Base-by-base conservation (phyloP, 2,797 vertebrate genomes). In the Setipinna tenuifilis region DNA sequence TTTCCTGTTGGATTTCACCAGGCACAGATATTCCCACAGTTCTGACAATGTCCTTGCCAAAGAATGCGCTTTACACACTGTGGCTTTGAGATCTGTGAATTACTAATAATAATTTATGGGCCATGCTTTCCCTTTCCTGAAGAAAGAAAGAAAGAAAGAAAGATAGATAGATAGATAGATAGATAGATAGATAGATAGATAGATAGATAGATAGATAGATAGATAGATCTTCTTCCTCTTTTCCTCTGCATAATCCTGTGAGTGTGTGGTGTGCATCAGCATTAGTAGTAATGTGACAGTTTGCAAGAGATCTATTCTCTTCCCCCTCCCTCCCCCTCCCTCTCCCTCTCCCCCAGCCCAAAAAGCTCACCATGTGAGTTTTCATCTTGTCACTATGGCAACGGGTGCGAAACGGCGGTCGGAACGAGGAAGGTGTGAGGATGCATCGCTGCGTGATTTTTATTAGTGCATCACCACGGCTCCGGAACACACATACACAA, bases 351-450 rank as follows among this genome's bases (percentile, higher is more conserved):
- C 97, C 95, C 93, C 95, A 96, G 96, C 93, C 94, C 94, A 95
- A 97, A 98, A 96, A 78, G 71, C 71, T 78, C 35, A 3, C 96
- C 96, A 96, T 96, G 96, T 97, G 97, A 98, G 97, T 98, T 98
- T 98, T 97, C 71, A 97, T 97, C 96, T 97, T 95, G 97, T 98
- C 94, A 92, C 97, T 97, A 98, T 98, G 96, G 97, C 95, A 97
- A 98, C 97, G 96, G 95, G 96, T 94, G 93, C 90, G 89, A 95
- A 93, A 93, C 81, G 88, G 90, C 90, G 90, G 82, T 93, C 87
- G 90, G 91, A 93, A 95, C 93, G 92, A 94, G 91, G 91, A 95
- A 95, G 93, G 95, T 95, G 95, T 93, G 94, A 95, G 94, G 93
- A 95, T 93, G 93, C 92, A 94, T 94, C 90, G 86, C 92, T 94